phyloP scores from a whole-genome alignment of 2,888 invertebrate species.

The Philhelius pedissequus region DNA sequence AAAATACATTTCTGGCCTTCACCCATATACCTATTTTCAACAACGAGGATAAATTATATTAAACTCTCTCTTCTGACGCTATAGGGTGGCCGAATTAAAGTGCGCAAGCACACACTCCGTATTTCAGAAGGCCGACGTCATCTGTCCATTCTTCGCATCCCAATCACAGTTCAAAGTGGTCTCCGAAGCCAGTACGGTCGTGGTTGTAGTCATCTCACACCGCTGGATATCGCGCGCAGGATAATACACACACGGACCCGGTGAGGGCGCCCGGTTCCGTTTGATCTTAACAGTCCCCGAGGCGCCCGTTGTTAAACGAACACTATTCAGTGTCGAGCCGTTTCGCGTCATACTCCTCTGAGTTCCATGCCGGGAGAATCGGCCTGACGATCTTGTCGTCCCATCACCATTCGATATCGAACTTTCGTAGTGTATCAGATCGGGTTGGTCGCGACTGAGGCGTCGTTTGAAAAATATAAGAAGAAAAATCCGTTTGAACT shows the following conservation, averaged over 20 bases:
- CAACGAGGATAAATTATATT: constrained; percentile 20
- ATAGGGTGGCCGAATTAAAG: constrained; percentile 53
- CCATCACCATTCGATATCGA: constrained; percentile 89
- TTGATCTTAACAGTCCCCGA: constrained; percentile 76
- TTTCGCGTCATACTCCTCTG: constrained; percentile 77
- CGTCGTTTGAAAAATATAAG: constrained; percentile 87
- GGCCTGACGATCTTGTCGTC: constrained; percentile 82
- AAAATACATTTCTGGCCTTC: too few relatives aligned
- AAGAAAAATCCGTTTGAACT: constrained; percentile 93
- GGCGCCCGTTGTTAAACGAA: constrained; percentile 75
- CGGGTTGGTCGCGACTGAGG: constrained; percentile 84
- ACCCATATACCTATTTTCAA: neutral
- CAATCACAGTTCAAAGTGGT: constrained; percentile 76
- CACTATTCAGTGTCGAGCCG: constrained; percentile 73
- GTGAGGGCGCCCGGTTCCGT: constrained; percentile 78
- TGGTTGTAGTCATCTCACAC: constrained; percentile 71
- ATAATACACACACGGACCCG: constrained; percentile 79
- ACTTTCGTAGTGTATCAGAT: constrained; percentile 90
- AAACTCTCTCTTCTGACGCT: constrained; percentile 37
- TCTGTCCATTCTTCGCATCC: constrained; percentile 77
- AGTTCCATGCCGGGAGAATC: constrained; percentile 80
- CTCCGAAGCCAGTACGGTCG: constrained; percentile 72
- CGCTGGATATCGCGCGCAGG: constrained; percentile 78
- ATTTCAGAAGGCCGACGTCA: constrained; percentile 77
- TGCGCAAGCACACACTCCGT: constrained; percentile 54